These are phyloP conservation scores for Canis aureus DNA, from an alignment of 2,113 vertebrate species.

Conservation along the genomic window DNA sequence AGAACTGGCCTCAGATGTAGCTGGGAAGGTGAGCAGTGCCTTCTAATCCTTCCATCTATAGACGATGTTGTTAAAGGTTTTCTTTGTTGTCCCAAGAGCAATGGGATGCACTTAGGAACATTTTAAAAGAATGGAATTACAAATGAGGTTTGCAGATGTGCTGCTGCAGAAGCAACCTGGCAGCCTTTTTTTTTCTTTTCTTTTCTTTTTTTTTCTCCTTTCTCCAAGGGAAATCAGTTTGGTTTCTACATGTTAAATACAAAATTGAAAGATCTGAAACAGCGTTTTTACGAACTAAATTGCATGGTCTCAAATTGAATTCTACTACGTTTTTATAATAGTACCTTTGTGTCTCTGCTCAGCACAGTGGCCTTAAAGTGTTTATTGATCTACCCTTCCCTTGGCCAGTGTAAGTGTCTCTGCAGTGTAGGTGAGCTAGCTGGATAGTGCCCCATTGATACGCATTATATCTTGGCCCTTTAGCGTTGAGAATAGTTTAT, in stretches of 20 bases:
- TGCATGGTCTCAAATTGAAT: conserved; percentile 12
- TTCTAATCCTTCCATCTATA: background rate
- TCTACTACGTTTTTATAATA: conserved; percentile 45
- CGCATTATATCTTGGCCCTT: background rate
- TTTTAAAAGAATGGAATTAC: background rate
- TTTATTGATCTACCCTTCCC: conserved; percentile 43
- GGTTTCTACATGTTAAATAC: conserved; percentile 12
- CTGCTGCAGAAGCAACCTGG: background rate
- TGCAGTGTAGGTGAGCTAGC: background rate
- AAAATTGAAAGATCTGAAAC: background rate
- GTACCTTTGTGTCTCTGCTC: background rate
- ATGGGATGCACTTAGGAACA: background rate
- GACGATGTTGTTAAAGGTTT: background rate
- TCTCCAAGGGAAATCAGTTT: background rate
- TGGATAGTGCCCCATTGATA: background rate
- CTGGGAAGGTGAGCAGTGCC: background rate
- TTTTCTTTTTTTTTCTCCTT: background rate
- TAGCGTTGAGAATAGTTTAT: background rate
- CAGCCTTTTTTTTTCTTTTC: background rate
- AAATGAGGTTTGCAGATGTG: background rate
- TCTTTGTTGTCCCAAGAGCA: conserved; percentile 50
- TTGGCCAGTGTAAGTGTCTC: background rate
- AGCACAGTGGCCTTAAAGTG: background rate
- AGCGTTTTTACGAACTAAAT: conserved; percentile 53
- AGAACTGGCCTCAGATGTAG: background rate